phyloP scores from a whole-genome alignment of 2,888 invertebrate genomes.

The Plutella xylostella region DNA sequence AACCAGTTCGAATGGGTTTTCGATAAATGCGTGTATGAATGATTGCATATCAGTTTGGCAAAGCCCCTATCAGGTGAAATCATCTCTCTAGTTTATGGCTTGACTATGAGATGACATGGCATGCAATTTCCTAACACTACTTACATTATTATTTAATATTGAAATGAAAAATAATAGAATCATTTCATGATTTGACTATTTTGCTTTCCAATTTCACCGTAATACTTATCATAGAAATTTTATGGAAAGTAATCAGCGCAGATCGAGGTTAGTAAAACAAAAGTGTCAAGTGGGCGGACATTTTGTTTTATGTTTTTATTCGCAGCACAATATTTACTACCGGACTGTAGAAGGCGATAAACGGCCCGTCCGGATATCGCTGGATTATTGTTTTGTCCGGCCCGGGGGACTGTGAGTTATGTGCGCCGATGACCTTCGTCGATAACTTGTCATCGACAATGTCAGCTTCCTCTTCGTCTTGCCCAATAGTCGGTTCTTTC shows the following conservation, averaged over 20 bases:
- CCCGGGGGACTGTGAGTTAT: conserved; percentile 51
- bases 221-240: too few species aligned
- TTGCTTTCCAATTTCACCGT: too few species aligned
- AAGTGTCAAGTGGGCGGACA: conserved; percentile 3
- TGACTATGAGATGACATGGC: too few species aligned
- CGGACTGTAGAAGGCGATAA: conserved; percentile 61
- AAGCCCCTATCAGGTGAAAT: too few species aligned
- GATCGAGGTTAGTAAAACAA: too few species aligned
- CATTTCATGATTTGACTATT: too few species aligned
- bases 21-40: conserved; percentile 51
- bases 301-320: conserved; percentile 52
- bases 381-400: conserved; percentile 62
- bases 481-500: too few species aligned
- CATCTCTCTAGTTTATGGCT: too few species aligned
- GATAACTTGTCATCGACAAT: conserved; percentile 23
- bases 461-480: background rate
- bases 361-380: conserved; percentile 56
- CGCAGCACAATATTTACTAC: conserved; percentile 54
- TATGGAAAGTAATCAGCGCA: too few species aligned
- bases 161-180: too few species aligned
- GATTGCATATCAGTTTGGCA: background rate
- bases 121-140: too few species aligned
- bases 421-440: conserved; percentile 45
- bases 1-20: conserved; percentile 59
- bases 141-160: too few species aligned